Conservation (phyloP, 2,888 invertebrate genomes). For the Sturmia bella region DNA sequence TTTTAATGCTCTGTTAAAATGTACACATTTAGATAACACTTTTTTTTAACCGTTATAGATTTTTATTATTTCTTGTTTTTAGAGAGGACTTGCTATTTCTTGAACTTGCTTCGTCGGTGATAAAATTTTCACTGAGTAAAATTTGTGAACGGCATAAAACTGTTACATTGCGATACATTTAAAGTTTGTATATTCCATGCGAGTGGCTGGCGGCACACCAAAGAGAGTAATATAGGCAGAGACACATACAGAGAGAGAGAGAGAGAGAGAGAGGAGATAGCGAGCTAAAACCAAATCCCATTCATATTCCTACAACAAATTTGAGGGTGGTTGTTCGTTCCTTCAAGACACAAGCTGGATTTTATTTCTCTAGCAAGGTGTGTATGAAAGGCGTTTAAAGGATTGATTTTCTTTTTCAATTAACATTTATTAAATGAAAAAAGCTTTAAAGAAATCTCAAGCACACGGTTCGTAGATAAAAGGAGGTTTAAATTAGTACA, state of each 20-base stretch:
- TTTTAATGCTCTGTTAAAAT: not conserved
- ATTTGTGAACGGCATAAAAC: conserved; percentile 39
- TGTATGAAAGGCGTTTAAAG: not conserved
- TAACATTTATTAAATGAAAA: conserved; percentile 2
- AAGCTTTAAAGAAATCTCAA: not conserved
- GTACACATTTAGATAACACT: conserved; percentile 5
- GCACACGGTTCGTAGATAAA: no score
- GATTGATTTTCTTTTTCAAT: not conserved
- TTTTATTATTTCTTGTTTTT: not conserved
- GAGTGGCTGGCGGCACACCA: conserved; percentile 15
- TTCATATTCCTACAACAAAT: conserved; percentile 34
- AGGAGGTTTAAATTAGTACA: not conserved
- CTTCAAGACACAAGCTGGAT: conserved; percentile 1
- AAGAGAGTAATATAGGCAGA: no score
- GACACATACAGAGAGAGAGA: no score
- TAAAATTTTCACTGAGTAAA: conserved; percentile 80
- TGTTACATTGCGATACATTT: conserved; percentile 37
- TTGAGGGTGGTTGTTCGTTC: conserved; percentile 35
- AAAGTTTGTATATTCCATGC: not conserved
- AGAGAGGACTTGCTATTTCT: conserved; percentile 64
- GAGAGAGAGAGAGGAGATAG: not conserved
- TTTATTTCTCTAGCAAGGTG: not conserved
- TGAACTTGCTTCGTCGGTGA: conserved; percentile 80
- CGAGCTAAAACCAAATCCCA: conserved; percentile 8
- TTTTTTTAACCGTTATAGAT: not conserved